A percentile compares a stretch with the other conserved stretches of the same genome.
These are phyloP conservation scores for Eremobia ochroleuca DNA, from an alignment of 2,888 invertebrate genomes.

Conservation along the genomic window DNA sequence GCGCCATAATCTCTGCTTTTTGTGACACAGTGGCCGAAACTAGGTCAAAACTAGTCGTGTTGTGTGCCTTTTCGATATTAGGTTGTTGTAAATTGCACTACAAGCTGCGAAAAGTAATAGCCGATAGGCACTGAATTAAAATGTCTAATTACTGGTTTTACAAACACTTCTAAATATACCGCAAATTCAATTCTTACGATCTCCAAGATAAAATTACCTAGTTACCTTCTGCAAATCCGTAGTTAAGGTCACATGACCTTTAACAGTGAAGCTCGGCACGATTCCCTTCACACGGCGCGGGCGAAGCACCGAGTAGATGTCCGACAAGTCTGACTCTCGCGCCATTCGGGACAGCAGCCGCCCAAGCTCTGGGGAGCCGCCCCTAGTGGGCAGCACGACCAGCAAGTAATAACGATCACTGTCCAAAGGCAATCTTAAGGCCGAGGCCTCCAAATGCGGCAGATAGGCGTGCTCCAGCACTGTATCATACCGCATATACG, in stretches of 20 bases:
- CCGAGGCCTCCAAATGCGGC: constrained; percentile 93
- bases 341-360: constrained; percentile 92
- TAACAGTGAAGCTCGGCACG: constrained; percentile 95
- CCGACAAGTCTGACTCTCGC: constrained; percentile 91
- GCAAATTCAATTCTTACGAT: constrained; percentile 17
- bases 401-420: constrained; percentile 95
- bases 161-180: not conserved
- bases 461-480: constrained; percentile 94
- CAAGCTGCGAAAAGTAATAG: constrained; percentile 1
- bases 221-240: constrained; percentile 95
- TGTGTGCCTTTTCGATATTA: constrained; percentile 8
- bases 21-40: constrained; percentile 42
- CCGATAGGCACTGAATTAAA: not conserved
- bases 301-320: constrained; percentile 93
- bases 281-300: constrained; percentile 94
- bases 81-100: not conserved
- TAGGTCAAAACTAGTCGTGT: constrained; percentile 46
- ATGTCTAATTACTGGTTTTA: not conserved
- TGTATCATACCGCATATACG: constrained; percentile 94
- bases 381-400: constrained; percentile 93
- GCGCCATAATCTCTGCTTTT: constrained; percentile 41
- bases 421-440: constrained; percentile 95
- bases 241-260: constrained; percentile 95
- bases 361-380: constrained; percentile 91
- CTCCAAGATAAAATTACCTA: constrained; percentile 28